phyloP scores from a whole-genome alignment of 1,140 invertebrate species.

The Drosophila ambigua region DNA sequence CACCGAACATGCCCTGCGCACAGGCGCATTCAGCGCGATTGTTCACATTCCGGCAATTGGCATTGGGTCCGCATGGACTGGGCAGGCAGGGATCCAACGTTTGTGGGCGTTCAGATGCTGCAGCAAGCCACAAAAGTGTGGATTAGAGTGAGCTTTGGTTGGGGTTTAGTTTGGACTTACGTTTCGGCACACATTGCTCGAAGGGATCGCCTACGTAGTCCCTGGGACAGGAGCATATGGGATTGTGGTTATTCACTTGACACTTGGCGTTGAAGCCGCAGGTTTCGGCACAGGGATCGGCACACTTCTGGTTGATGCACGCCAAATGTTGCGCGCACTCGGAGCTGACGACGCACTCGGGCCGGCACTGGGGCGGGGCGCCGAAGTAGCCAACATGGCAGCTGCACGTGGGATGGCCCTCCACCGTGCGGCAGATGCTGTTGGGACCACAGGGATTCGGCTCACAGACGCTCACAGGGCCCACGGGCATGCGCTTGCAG shows the following conservation, averaged over 20 bases:
- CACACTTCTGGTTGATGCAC: slow-evolving; percentile 92
- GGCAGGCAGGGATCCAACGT: slow-evolving; percentile 89
- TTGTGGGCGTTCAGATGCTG: slow-evolving; percentile 73
- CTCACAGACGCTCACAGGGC: slow-evolving; percentile 88
- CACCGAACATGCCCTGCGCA: slow-evolving; percentile 91
- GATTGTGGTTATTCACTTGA: slow-evolving; percentile 92
- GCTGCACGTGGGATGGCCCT: slow-evolving; percentile 90
- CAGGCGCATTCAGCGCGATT: slow-evolving; percentile 91
- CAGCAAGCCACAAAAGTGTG: background rate
- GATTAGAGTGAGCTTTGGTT: background rate
- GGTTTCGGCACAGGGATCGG: slow-evolving; percentile 91
- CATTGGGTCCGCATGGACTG: slow-evolving; percentile 92
- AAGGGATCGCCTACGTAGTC: slow-evolving; percentile 93
- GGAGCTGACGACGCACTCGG: slow-evolving; percentile 91
- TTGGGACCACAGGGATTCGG: slow-evolving; percentile 93
- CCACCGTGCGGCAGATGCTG: slow-evolving; percentile 89
- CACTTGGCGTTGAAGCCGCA: slow-evolving; percentile 92
- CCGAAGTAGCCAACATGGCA: slow-evolving; percentile 91
- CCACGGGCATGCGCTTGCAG: slow-evolving; percentile 86
- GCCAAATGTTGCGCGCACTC: slow-evolving; percentile 90
- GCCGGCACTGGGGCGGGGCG: slow-evolving; percentile 90
- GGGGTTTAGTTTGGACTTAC: slow-evolving; percentile 84
- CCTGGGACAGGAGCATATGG: slow-evolving; percentile 92
- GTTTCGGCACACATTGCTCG: slow-evolving; percentile 88
- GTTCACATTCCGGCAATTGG: slow-evolving; percentile 89